phyloP scores from a whole-genome alignment of 1,140 invertebrate species.

The Drosophila ogumai region DNA sequence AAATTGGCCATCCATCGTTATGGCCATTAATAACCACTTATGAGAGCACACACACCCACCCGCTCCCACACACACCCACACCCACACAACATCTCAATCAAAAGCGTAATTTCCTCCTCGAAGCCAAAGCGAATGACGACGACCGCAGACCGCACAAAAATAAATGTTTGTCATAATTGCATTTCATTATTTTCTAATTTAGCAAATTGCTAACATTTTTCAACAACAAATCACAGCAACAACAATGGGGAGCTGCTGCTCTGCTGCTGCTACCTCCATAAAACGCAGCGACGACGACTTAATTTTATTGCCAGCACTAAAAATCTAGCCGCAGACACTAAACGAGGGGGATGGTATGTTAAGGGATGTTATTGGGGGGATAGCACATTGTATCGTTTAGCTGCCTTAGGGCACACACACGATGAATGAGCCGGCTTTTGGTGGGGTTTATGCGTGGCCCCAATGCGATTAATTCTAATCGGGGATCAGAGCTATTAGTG shows the following conservation, averaged over 20 bases:
- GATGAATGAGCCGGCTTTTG: constrained; percentile 6
- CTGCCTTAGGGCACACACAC: constrained; percentile 27
- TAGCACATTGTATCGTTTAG: constrained; percentile 53
- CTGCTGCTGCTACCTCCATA: constrained; percentile 39
- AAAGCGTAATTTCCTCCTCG: constrained; percentile 57
- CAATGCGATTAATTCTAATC: constrained; percentile 31
- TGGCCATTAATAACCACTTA: constrained; percentile 77
- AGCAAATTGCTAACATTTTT: constrained; percentile 79
- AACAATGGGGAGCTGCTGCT: constrained; percentile 30
- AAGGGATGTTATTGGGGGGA: not conserved
- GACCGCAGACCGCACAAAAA: constrained; percentile 77
- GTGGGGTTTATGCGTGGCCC: constrained; percentile 33
- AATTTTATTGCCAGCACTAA: constrained; percentile 82
- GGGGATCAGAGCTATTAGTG: constrained; percentile 24
- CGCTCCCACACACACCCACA: not conserved
- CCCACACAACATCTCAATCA: constrained; percentile 40
- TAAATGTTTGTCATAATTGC: constrained; percentile 84
- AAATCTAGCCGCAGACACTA: constrained; percentile 77
- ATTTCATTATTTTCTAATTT: constrained; percentile 84
- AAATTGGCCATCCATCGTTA: constrained; percentile 55
- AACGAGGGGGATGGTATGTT: constrained; percentile 21
- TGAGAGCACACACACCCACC: constrained; percentile 18
- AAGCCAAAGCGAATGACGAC: constrained; percentile 33
- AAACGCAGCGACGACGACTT: constrained; percentile 78
- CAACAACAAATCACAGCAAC: constrained; percentile 56